A percentile compares a stretch with the other conserved stretches of the same genome.
phyloP scores from a whole-genome alignment of 2,888 invertebrate species.

The Eristalis pertinax region DNA sequence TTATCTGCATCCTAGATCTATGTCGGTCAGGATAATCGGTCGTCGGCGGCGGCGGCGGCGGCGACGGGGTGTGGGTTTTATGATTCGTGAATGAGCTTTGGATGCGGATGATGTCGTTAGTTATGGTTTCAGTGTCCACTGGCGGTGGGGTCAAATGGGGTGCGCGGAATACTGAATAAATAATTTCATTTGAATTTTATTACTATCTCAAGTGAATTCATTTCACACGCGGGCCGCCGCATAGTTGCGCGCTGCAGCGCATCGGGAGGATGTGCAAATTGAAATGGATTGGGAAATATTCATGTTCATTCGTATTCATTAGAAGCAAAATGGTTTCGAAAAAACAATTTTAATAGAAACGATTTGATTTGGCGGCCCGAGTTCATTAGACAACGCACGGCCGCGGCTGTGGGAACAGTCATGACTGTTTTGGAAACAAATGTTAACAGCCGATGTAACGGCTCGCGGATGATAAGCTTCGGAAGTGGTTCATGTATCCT shows the following conservation, averaged over 20 bases:
- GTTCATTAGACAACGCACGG: background rate
- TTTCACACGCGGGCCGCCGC: background rate
- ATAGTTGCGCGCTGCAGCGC: too few relatives aligned
- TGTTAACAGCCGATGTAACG: background rate
- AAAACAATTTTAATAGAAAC: background rate
- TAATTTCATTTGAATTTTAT: constrained; percentile 15
- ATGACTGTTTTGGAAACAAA: background rate
- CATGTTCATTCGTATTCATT: background rate
- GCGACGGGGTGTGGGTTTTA: background rate
- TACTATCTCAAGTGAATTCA: background rate
- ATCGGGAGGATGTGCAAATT: background rate
- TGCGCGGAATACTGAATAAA: background rate
- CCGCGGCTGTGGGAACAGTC: background rate
- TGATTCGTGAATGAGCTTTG: background rate
- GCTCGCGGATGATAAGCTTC: background rate
- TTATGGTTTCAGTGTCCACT: constrained; percentile 24
- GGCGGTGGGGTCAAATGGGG: background rate
- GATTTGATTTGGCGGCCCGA: background rate
- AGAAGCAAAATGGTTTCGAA: background rate
- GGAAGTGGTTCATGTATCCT: background rate
- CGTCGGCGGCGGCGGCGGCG: too few relatives aligned
- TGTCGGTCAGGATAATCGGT: background rate
- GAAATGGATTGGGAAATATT: constrained; percentile 2
- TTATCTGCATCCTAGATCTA: background rate
- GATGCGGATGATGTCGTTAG: constrained; percentile 6